Conservation (phyloP, 2,888 invertebrate species). For the Baccha elongata region DNA sequence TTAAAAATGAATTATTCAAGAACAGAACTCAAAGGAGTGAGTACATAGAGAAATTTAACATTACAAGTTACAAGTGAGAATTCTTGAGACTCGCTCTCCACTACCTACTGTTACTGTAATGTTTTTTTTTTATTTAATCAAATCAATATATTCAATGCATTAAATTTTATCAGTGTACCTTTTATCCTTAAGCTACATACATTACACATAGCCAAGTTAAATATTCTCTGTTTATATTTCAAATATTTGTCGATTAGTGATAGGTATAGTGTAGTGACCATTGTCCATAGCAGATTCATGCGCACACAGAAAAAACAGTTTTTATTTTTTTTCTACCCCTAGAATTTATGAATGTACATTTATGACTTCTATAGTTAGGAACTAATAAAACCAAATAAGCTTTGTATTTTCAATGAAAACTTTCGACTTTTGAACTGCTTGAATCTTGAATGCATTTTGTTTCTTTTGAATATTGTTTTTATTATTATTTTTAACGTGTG, state of each 20-base stretch:
- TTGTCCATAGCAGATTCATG: conserved; percentile 59
- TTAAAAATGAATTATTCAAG: too few relatives aligned
- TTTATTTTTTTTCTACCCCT: background rate
- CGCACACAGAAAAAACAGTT: conserved; percentile 33
- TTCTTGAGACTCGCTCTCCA: too few relatives aligned
- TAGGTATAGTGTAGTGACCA: too few relatives aligned
- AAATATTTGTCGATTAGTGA: conserved; percentile 42
- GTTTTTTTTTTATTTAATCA: too few relatives aligned
- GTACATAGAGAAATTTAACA: too few relatives aligned
- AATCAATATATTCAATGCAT: too few relatives aligned
- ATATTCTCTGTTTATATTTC: conserved; percentile 38
- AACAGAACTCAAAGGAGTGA: too few relatives aligned
- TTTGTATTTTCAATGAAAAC: background rate
- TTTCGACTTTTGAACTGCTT: conserved; percentile 13
- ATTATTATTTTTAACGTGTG: too few relatives aligned
- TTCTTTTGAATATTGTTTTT: too few relatives aligned
- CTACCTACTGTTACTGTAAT: too few relatives aligned
- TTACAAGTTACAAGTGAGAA: too few relatives aligned
- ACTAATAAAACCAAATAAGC: background rate
- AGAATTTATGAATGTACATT: background rate
- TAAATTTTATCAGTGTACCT: conserved; percentile 29
- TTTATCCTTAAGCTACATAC: conserved; percentile 42
- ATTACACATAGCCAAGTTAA: conserved; percentile 20
- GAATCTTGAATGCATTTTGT: conserved; percentile 12
- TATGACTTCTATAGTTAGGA: too few relatives aligned